phyloP scores from a whole-genome alignment of 2,113 vertebrate species.

The Tragelaphus imberbis region DNA sequence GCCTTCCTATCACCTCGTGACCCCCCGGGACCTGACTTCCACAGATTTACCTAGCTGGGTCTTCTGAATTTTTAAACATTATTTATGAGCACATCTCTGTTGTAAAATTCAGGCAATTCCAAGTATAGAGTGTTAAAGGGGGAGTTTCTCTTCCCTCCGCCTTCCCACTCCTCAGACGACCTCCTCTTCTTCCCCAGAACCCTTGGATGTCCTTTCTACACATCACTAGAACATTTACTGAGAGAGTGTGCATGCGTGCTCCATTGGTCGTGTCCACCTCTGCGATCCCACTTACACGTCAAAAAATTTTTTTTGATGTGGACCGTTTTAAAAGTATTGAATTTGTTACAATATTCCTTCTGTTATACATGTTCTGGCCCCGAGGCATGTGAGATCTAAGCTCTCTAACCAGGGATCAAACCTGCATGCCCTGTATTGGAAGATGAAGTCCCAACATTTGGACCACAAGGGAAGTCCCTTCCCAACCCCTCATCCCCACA shows the following conservation, averaged over 20 bases:
- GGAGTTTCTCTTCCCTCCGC: neutral
- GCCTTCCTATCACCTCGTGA: neutral
- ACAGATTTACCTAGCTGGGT: neutral
- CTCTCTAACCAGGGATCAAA: neutral
- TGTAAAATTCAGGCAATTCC: neutral
- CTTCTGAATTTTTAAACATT: neutral
- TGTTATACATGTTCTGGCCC: neutral
- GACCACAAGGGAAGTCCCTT: neutral
- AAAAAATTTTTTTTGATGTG: neutral
- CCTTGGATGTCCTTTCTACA: neutral
- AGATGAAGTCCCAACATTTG: neutral
- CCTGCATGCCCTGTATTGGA: neutral
- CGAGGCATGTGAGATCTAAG: neutral
- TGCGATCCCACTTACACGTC: rapidly evolving
- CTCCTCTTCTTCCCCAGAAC: neutral
- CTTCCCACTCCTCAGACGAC: neutral
- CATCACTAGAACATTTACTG: neutral
- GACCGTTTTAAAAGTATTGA: neutral
- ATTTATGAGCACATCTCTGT: neutral
- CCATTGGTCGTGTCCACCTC: neutral
- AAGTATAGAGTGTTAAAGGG: neutral
- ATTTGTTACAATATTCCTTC: neutral
- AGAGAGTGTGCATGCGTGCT: neutral
- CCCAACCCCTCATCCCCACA: neutral
- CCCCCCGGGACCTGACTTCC: neutral